Conservation (phyloP, 2,113 vertebrate species). For the Semicossyphus pulcher region DNA sequence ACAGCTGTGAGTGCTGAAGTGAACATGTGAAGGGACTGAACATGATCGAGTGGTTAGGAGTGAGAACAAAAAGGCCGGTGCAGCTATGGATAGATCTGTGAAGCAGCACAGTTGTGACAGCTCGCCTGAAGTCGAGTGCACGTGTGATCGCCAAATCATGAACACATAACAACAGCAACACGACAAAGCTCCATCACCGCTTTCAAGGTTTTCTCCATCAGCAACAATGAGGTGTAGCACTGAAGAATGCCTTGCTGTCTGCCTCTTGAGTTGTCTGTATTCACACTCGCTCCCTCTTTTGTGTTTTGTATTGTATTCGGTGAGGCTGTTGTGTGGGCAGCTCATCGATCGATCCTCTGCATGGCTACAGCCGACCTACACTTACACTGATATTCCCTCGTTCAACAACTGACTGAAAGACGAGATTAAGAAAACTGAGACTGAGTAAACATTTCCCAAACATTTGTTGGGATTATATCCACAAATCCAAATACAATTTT, state of each 20-base stretch:
- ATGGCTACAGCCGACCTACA: conserved; percentile 45
- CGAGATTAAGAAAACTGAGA: conserved; percentile 16
- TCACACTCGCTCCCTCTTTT: neutral
- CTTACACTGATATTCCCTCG: conserved; percentile 33
- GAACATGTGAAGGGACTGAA: conserved; percentile 18
- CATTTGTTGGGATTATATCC: neutral
- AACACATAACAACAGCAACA: neutral
- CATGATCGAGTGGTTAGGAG: neutral
- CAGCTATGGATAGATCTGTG: neutral
- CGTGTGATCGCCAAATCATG: neutral
- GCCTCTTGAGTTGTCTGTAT: neutral
- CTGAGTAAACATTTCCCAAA: neutral
- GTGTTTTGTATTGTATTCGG: conserved; percentile 17
- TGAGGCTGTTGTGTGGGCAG: conserved; percentile 52
- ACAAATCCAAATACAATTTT: neutral
- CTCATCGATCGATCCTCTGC: conserved; percentile 44
- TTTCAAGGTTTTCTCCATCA: neutral
- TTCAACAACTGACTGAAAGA: conserved; percentile 35
- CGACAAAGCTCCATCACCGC: neutral
- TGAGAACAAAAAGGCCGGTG: neutral
- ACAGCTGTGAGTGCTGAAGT: conserved; percentile 59
- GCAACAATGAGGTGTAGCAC: too few species aligned
- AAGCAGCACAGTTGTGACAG: conserved; percentile 17
- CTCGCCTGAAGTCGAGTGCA: neutral
- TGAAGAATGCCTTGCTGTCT: neutral